Conservation (phyloP, 2,113 vertebrate genomes). For the Rutilus rutilus region DNA sequence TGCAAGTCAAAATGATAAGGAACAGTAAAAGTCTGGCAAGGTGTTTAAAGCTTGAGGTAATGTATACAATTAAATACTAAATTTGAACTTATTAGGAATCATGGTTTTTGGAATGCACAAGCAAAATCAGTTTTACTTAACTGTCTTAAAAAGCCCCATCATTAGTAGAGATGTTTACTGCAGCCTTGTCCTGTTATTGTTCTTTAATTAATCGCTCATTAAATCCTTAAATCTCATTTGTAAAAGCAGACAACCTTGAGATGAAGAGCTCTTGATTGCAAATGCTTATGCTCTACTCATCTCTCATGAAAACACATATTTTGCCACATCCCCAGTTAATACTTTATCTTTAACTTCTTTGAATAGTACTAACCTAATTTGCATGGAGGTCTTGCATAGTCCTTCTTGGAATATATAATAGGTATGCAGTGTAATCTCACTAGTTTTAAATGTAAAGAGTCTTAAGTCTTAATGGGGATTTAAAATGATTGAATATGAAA, state of each 20-base stretch:
- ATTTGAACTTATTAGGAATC: not conserved
- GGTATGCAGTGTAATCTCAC: constrained; percentile 48
- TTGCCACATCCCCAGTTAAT: constrained; percentile 12
- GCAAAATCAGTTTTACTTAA: not conserved
- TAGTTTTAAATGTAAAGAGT: constrained; percentile 34
- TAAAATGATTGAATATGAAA: constrained; percentile 13
- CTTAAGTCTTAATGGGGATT: constrained; percentile 47
- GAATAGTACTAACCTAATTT: constrained; percentile 43
- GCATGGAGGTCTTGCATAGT: constrained; percentile 21
- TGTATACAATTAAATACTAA: not conserved
- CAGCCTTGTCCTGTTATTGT: not conserved
- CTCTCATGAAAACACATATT: constrained; percentile 3
- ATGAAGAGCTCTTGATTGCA: constrained; percentile 19
- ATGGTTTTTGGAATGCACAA: not conserved
- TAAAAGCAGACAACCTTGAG: not conserved
- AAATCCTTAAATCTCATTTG: not conserved
- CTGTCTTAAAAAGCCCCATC: not conserved
- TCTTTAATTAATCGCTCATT: not conserved
- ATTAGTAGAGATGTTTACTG: constrained; percentile 1
- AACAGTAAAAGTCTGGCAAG: not conserved
- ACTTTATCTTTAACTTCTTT: constrained; percentile 22
- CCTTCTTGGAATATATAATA: constrained; percentile 50
- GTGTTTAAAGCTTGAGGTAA: not conserved
- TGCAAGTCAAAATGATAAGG: not conserved
- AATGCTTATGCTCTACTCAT: not conserved